These are phyloP conservation scores for Crypturellus tataupa DNA, from an alignment of 2,797 vertebrate species.

Conservation along the genomic window DNA sequence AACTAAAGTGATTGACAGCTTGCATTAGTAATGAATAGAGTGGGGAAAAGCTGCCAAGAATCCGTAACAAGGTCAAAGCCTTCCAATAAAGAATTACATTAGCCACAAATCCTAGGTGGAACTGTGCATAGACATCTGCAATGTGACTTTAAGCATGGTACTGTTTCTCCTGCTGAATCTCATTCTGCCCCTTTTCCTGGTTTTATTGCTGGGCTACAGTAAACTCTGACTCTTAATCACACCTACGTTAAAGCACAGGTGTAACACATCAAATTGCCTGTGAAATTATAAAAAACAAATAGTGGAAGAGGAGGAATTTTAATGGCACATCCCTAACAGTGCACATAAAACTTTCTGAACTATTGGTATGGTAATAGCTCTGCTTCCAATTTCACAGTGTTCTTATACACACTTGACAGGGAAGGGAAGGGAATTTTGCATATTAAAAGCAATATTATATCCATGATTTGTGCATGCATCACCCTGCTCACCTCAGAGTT, in stretches of 20 bases:
- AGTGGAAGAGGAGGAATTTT: conserved; percentile 26
- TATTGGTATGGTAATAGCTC: conserved; percentile 54
- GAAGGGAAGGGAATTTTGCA: conserved; percentile 58
- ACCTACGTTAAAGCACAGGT: background rate
- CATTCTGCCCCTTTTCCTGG: background rate
- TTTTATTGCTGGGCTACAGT: background rate
- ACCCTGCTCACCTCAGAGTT: conserved; percentile 40
- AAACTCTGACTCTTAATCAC: background rate
- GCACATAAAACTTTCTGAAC: conserved; percentile 49
- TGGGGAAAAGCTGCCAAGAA: conserved; percentile 54
- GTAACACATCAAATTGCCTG: background rate
- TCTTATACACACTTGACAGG: background rate
- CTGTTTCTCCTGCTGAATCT: background rate
- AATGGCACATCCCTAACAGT: background rate
- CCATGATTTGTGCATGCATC: conserved; percentile 11
- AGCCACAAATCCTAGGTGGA: conserved; percentile 61
- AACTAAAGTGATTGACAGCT: conserved; percentile 73
- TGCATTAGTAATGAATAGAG: conserved; percentile 69
- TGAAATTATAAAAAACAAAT: background rate
- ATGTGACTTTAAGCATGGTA: background rate
- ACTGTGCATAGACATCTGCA: conserved; percentile 15
- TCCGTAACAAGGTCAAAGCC: conserved; percentile 64
- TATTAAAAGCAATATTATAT: conserved; percentile 65
- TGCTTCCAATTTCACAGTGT: conserved; percentile 32
- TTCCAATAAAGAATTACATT: conserved; percentile 71